Conservation (phyloP, 2,113 vertebrate genomes). For the Otis tarda region DNA sequence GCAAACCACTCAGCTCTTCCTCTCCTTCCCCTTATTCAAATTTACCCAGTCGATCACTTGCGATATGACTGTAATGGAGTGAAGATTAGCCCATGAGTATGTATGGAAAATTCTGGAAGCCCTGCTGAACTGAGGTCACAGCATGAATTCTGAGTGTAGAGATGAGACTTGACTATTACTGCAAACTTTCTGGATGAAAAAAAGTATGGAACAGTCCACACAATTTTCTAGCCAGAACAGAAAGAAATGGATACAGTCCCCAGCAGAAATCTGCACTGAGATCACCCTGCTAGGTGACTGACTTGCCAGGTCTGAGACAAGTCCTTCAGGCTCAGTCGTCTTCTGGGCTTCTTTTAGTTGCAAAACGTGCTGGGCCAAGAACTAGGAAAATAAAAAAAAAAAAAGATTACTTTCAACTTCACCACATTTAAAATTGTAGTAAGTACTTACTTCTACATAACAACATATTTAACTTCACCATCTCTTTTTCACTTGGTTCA, state of each 20-base stretch:
- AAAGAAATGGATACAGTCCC: not conserved
- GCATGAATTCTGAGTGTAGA: not conserved
- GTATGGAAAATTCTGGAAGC: conserved; percentile 34
- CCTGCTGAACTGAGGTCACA: not conserved
- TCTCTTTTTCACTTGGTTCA: not conserved
- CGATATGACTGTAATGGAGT: not conserved
- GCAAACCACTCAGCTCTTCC: conserved; percentile 22
- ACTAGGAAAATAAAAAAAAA: not conserved
- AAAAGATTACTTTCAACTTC: not conserved
- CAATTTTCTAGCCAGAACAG: not conserved
- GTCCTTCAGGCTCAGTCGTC: not conserved
- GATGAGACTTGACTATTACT: not conserved
- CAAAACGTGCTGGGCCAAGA: not conserved
- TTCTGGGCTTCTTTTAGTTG: not conserved
- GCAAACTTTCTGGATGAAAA: not conserved
- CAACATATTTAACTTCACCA: not conserved
- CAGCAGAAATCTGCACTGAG: not conserved
- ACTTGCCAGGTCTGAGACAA: not conserved
- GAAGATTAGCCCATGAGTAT: not conserved
- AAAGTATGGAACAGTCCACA: not conserved
- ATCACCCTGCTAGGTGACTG: not conserved
- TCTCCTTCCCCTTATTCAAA: conserved; percentile 51
- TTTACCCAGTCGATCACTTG: not conserved
- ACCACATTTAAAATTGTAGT: not conserved
- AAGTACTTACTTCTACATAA: not conserved